phyloP scores from a whole-genome alignment of 2,113 vertebrate species.

The Callocephalon fimbriatum region DNA sequence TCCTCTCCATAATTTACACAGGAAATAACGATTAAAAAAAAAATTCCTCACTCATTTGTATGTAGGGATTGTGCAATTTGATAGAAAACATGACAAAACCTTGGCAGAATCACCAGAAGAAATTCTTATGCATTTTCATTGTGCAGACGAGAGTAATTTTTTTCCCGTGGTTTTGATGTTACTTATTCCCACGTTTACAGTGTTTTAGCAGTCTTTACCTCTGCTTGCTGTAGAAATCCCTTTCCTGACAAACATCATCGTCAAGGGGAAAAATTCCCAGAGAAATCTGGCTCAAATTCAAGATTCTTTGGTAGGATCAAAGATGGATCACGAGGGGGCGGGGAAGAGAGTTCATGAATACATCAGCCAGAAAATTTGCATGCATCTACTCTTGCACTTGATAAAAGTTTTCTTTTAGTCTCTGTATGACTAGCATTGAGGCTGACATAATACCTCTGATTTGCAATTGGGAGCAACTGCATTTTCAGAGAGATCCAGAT shows the following conservation, averaged over 20 bases:
- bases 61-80: not conserved
- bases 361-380: not conserved
- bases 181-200: not conserved
- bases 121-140: not conserved
- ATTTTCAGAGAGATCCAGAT: not conserved
- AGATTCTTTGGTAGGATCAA: conserved; percentile 4
- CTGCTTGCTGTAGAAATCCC: not conserved
- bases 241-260: not conserved
- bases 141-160: not conserved
- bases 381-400: not conserved
- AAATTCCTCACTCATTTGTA: not conserved
- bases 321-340: not conserved
- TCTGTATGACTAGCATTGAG: not conserved
- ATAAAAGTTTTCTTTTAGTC: not conserved
- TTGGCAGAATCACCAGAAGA: not conserved
- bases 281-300: conserved; percentile 9
- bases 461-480: not conserved
- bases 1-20: not conserved
- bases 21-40: not conserved
- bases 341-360: not conserved
- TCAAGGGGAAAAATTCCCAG: not conserved
- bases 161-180: not conserved
- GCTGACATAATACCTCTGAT: not conserved
- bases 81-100: not conserved
- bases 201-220: not conserved